A percentile compares a stretch with the other conserved stretches of the same genome.
Conservation (phyloP, 1,140 invertebrate species). For the Pachypsylla venusta region DNA sequence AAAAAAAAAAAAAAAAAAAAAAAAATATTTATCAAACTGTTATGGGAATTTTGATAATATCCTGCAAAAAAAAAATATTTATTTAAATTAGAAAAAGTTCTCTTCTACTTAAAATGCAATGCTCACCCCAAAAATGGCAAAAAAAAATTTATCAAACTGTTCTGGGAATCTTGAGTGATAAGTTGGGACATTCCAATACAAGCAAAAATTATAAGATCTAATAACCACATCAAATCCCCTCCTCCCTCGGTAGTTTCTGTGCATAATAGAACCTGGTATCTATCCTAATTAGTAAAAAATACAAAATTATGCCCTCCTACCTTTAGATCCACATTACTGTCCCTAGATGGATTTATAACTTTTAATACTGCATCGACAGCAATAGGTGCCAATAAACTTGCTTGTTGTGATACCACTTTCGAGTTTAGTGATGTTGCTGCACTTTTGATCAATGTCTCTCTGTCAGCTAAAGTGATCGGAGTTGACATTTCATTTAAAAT, state of each 20-base stretch:
- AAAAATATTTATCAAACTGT: too few species aligned
- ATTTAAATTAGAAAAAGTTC: not conserved
- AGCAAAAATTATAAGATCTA: too few species aligned
- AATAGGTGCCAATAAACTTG: constrained; percentile 82
- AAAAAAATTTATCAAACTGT: too few species aligned
- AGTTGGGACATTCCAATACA: too few species aligned
- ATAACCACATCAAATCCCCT: too few species aligned
- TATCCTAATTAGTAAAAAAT: not conserved
- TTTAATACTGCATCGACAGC: constrained; percentile 93
- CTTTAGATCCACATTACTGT: constrained; percentile 50
- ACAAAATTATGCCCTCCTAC: constrained; percentile 20
- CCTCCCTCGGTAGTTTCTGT: too few species aligned
- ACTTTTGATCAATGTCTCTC: constrained; percentile 77
- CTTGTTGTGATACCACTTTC: constrained; percentile 98
- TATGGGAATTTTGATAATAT: too few species aligned
- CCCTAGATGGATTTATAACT: constrained; percentile 51
- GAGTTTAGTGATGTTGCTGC: constrained; percentile 96
- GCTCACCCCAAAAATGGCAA: too few species aligned
- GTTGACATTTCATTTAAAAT: constrained; percentile 75
- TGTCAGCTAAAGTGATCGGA: constrained; percentile 74
- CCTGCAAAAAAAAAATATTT: constrained; percentile 25
- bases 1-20: too few species aligned
- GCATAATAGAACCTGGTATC: not conserved
- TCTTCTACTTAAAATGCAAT: too few species aligned
- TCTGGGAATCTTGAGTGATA: too few species aligned